phyloP scores from a whole-genome alignment of 2,888 invertebrate genomes.

The Rhaphigaster nebulosa region DNA sequence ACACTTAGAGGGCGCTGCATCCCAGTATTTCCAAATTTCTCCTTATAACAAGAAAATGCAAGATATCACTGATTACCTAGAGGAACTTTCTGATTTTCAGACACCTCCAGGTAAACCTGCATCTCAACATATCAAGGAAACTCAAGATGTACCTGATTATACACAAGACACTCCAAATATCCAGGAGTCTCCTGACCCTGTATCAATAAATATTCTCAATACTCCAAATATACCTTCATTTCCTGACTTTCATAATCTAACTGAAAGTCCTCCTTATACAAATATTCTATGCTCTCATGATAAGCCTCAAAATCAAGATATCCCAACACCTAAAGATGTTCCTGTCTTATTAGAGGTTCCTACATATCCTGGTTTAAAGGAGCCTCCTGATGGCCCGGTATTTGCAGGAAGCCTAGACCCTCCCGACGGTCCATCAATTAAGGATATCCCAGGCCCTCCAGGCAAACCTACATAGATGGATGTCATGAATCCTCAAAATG shows the following conservation, averaged over 20 bases:
- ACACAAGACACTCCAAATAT: not conserved
- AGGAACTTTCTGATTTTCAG: not conserved
- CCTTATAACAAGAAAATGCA: not conserved
- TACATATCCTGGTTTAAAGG: not conserved
- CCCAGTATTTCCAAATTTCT: not conserved
- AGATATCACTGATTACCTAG: not conserved
- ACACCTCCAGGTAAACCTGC: not conserved
- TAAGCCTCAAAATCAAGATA: not conserved
- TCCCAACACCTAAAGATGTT: not conserved
- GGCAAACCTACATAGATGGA: not conserved
- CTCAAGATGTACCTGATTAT: not conserved
- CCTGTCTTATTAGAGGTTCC: not conserved
- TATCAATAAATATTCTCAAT: not conserved
- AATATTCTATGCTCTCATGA: not conserved
- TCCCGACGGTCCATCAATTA: not conserved
- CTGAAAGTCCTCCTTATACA: not conserved
- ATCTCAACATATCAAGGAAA: not conserved
- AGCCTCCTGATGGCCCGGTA: not conserved
- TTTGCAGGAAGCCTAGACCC: not conserved
- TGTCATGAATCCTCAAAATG: too few relatives aligned
- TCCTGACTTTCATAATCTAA: not conserved
- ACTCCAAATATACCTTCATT: not conserved
- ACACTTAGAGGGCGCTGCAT: too few relatives aligned
- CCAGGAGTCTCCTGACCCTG: not conserved
- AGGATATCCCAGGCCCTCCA: not conserved